These are phyloP conservation scores for Prorops nasuta DNA, from an alignment of 1,140 invertebrate species.

Conservation along the genomic window DNA sequence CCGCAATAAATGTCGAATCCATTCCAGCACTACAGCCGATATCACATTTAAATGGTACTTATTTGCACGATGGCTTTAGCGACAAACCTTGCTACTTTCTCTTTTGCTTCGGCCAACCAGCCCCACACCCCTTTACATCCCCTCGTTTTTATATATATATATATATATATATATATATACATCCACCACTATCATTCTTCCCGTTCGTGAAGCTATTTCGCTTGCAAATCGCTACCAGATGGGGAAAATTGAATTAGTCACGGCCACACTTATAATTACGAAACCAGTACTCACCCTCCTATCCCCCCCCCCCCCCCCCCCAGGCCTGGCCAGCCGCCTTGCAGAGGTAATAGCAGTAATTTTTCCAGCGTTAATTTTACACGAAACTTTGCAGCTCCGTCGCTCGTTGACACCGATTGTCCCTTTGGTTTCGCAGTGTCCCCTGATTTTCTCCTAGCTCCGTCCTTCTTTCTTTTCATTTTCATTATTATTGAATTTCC, in stretches of 20 bases:
- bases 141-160: constrained; percentile 7
- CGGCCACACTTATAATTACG: constrained; percentile 30
- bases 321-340: constrained; percentile 9
- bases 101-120: constrained; percentile 5
- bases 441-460: constrained; percentile 11
- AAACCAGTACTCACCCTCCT: neutral
- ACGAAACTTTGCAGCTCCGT: constrained; percentile 35
- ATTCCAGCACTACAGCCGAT: constrained; percentile 7
- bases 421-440: constrained; percentile 12
- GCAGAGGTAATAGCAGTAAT: constrained; percentile 34
- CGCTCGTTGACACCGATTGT: too few relatives aligned
- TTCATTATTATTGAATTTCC: too few relatives aligned
- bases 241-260: constrained; percentile 34
- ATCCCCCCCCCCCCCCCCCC: constrained; percentile 1
- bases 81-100: constrained; percentile 23
- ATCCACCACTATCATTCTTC: too few relatives aligned
- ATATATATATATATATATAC: too few relatives aligned
- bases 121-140: constrained; percentile 18
- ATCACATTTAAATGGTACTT: constrained; percentile 35
- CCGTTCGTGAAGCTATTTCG: constrained; percentile 9
- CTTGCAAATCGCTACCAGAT: constrained; percentile 27
- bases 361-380: constrained; percentile 41
- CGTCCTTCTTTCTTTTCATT: constrained; percentile 16
- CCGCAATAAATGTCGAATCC: neutral
- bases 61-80: constrained; percentile 26